Evolutionary conservation across 2,113 vertebrate species (phyloP).

Genomic region (Macquaria ambigua): DNA sequence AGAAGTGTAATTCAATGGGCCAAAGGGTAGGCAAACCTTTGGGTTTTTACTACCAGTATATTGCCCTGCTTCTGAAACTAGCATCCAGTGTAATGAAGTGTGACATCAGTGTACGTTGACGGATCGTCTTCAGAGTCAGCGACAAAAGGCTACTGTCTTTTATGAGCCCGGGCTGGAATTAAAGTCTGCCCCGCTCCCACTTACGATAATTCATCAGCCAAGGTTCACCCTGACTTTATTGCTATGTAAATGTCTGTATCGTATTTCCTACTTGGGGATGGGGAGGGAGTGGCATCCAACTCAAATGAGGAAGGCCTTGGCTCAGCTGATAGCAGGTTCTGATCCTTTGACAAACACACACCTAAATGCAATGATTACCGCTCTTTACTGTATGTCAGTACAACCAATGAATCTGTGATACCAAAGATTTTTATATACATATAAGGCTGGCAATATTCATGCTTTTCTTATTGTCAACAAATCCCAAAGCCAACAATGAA

Average conservation of each 20-base stretch:
- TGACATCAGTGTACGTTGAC: slow-evolving; percentile 46
- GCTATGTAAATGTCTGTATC: slow-evolving; percentile 76
- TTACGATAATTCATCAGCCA: slow-evolving; percentile 67
- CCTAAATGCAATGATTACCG: slow-evolving; percentile 28
- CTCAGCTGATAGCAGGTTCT: slow-evolving; percentile 43
- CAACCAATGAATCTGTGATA: slow-evolving; percentile 17
- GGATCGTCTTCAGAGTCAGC: slow-evolving; percentile 51
- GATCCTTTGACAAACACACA: slow-evolving; percentile 60
- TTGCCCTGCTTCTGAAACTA: slow-evolving; percentile 21
- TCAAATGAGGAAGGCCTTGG: slow-evolving; percentile 33
- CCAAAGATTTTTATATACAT: background rate
- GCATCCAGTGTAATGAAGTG: slow-evolving; percentile 48
- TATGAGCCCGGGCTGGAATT: slow-evolving; percentile 65
- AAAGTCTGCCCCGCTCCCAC: slow-evolving; percentile 61
- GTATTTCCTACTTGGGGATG: slow-evolving; percentile 61
- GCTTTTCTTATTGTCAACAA: background rate
- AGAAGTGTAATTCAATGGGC: slow-evolving; percentile 26
- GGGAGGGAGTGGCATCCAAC: slow-evolving; percentile 55
- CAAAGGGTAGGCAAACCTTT: slow-evolving; percentile 43
- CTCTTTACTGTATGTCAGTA: slow-evolving; percentile 17
- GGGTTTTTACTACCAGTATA: slow-evolving; percentile 28
- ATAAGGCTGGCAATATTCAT: background rate
- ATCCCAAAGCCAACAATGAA: background rate
- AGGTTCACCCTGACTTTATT: slow-evolving; percentile 71
- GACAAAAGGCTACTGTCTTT: slow-evolving; percentile 71